phyloP scores from a whole-genome alignment of 2,888 invertebrate genomes.

The Agrochola circellaris region DNA sequence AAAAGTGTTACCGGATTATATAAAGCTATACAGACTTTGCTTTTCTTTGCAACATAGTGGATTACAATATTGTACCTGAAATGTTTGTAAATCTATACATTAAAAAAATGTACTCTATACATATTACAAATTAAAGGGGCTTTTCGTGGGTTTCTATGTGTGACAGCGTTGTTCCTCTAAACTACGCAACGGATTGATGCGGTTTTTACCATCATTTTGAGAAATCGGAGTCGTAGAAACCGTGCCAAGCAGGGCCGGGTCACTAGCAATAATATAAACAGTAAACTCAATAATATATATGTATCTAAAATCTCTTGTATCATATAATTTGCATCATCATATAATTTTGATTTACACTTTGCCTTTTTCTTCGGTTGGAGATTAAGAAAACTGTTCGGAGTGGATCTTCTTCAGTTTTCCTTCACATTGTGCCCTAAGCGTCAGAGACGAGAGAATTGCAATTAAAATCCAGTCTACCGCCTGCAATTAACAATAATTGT shows the following conservation, averaged over 20 bases:
- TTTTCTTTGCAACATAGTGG: no score
- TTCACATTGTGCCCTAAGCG: neutral
- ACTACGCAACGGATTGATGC: neutral
- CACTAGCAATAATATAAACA: neutral
- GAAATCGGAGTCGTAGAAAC: neutral
- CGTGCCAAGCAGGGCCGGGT: neutral
- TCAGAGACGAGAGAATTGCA: constrained; percentile 50
- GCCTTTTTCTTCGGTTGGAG: neutral
- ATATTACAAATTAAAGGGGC: neutral
- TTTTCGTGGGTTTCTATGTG: neutral
- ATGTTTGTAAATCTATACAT: neutral
- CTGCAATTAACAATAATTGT: constrained; percentile 61
- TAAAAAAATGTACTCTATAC: neutral
- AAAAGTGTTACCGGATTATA: no score
- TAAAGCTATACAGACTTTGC: no score
- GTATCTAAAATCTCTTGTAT: neutral
- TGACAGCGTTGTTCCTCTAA: neutral
- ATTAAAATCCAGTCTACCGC: constrained; percentile 61
- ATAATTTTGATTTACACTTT: neutral
- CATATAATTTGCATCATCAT: neutral
- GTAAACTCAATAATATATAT: neutral
- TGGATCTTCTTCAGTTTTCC: constrained; percentile 26
- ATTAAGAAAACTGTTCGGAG: neutral
- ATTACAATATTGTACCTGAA: neutral
- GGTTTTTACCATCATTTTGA: neutral